A percentile compares a stretch with the other conserved stretches of the same genome.
Conservation (phyloP, 2,113 vertebrate genomes). For the Panthera tigris region DNA sequence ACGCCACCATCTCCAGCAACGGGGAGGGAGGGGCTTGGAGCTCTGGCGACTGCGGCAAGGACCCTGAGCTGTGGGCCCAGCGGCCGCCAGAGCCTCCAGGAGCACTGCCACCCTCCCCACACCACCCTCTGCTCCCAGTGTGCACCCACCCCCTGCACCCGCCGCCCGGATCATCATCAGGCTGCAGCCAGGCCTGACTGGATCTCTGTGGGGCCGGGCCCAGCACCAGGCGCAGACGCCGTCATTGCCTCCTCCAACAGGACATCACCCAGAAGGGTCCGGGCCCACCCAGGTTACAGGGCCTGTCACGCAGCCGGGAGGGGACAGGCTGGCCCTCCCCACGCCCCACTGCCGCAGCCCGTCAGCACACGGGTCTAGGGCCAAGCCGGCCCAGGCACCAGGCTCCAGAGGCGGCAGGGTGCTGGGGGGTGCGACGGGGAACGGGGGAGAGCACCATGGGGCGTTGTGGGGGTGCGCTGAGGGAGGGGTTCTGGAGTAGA, state of each 20-base stretch:
- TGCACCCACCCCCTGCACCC: neutral
- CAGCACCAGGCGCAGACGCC: neutral
- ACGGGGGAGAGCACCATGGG: neutral
- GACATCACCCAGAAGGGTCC: too few species aligned
- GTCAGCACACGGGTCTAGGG: neutral
- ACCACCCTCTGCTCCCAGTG: neutral
- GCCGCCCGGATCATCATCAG: neutral
- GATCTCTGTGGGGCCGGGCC: neutral
- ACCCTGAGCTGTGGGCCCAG: neutral
- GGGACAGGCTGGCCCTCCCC: neutral
- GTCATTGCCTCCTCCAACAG: neutral
- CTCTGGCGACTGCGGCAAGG: neutral
- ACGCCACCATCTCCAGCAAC: neutral
- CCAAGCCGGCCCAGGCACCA: neutral
- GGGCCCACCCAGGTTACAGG: neutral
- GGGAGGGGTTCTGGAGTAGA: neutral
- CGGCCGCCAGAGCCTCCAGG: fast-evolving
- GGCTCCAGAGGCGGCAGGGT: neutral
- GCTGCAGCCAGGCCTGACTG: neutral
- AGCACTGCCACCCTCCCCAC: neutral
- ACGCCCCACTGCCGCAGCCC: neutral
- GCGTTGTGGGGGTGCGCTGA: neutral
- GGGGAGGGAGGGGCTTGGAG: neutral
- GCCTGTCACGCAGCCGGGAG: neutral
- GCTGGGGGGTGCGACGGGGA: neutral